Percentiles rank a stretch among this genome's conserved stretches.
phyloP scores from a whole-genome alignment of 2,113 vertebrate species.

The Oophaga pumilio region DNA sequence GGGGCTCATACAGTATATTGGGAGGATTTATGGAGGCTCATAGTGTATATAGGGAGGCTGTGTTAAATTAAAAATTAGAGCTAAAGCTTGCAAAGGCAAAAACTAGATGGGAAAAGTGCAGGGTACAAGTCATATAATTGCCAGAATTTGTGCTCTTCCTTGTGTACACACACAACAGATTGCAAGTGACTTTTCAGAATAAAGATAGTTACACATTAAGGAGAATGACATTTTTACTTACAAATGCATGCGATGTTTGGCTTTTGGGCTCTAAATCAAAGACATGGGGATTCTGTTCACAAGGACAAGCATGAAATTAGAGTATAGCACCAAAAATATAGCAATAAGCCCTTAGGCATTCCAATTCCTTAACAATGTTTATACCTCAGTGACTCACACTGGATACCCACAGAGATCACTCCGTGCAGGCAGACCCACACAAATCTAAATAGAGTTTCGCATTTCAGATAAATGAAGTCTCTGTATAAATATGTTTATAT shows the following conservation, averaged over 20 bases:
- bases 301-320: background rate
- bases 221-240: background rate
- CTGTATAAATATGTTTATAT: slow-evolving; percentile 37
- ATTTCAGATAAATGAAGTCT: slow-evolving; percentile 16
- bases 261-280: background rate
- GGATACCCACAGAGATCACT: slow-evolving; percentile 2
- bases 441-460: slow-evolving; percentile 11
- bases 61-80: too few species aligned
- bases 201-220: background rate
- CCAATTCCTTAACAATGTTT: background rate
- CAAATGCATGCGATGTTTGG: background rate
- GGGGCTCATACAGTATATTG: background rate
- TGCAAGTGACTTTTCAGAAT: too few species aligned
- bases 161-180: too few species aligned
- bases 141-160: too few species aligned
- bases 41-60: too few species aligned
- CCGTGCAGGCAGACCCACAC: slow-evolving; percentile 22
- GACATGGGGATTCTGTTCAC: slow-evolving; percentile 16
- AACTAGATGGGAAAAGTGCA: too few species aligned
- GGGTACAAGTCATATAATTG: too few species aligned
- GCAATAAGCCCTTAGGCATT: slow-evolving; percentile 10
- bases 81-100: too few species aligned
- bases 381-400: background rate
- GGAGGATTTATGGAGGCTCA: too few species aligned
- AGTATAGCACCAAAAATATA: slow-evolving; percentile 8